Conservation (phyloP, 2,888 invertebrate species). For the Limnephilus rhombicus region DNA sequence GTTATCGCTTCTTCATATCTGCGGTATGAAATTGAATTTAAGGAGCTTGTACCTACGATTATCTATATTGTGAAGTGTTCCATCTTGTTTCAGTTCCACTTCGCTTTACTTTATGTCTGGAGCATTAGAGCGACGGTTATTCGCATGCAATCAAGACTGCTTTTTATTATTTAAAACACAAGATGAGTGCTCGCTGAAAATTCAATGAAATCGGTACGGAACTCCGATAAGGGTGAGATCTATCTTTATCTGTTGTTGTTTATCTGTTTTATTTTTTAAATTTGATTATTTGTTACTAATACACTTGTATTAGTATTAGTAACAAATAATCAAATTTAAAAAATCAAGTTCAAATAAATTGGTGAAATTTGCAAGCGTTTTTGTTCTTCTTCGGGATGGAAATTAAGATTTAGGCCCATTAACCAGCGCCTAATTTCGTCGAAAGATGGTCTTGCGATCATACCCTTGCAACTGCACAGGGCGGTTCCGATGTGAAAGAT, state of each 20-base stretch:
- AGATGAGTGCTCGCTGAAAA: neutral
- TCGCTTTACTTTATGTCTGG: neutral
- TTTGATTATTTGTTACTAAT: too few species aligned
- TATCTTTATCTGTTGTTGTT: too few species aligned
- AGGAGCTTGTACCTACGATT: neutral
- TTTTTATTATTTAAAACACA: neutral
- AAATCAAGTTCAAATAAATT: too few species aligned
- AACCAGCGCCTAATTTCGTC: too few species aligned
- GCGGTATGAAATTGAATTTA: slow-evolving; percentile 18
- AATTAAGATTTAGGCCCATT: neutral
- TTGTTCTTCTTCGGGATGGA: neutral
- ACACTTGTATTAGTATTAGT: too few species aligned
- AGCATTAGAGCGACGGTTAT: neutral
- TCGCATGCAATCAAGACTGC: neutral
- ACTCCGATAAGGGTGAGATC: neutral
- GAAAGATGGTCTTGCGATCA: too few species aligned
- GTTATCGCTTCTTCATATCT: neutral
- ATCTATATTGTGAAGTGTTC: neutral
- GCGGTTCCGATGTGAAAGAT: too few species aligned
- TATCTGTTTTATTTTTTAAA: neutral
- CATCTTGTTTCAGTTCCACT: slow-evolving; percentile 6
- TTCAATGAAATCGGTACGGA: neutral
- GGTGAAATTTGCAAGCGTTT: neutral
- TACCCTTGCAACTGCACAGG: too few species aligned
- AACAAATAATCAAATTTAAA: too few species aligned